phyloP scores from a whole-genome alignment of 2,113 vertebrate genomes.

The Alaudala cheleensis region DNA sequence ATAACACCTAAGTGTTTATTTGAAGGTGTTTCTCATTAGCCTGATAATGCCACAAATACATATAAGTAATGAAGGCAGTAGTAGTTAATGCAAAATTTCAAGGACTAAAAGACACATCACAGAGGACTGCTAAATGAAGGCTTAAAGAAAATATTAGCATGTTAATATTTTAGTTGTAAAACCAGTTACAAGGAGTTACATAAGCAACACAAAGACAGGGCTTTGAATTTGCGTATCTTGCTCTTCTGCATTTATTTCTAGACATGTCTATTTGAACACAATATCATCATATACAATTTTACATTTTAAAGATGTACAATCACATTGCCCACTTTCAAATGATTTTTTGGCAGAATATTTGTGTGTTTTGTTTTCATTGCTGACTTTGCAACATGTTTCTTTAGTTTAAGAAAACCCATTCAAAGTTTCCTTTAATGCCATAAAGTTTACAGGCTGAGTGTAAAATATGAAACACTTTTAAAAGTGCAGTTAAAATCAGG shows the following conservation, averaged over 20 bases:
- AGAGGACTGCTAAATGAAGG: background rate
- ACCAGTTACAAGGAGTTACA: background rate
- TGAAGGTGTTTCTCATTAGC: background rate
- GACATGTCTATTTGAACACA: background rate
- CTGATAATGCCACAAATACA: background rate
- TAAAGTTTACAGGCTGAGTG: background rate
- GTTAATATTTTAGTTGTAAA: background rate
- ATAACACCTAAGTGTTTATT: slow-evolving; percentile 1
- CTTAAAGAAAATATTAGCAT: background rate
- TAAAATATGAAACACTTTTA: background rate
- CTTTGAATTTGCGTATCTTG: background rate
- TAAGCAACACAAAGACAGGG: background rate
- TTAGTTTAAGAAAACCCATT: background rate
- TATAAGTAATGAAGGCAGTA: background rate
- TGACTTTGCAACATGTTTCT: background rate
- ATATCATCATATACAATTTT: background rate
- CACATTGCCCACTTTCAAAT: background rate
- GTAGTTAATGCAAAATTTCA: background rate
- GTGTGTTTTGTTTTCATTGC: background rate
- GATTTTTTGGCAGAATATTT: background rate
- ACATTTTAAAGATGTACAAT: background rate
- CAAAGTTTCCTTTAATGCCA: background rate
- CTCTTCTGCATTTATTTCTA: background rate
- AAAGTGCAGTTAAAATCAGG: slow-evolving; percentile 37
- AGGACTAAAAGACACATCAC: background rate